Conservation (phyloP, 1,140 invertebrate genomes). For the Monochamus saltuarius region DNA sequence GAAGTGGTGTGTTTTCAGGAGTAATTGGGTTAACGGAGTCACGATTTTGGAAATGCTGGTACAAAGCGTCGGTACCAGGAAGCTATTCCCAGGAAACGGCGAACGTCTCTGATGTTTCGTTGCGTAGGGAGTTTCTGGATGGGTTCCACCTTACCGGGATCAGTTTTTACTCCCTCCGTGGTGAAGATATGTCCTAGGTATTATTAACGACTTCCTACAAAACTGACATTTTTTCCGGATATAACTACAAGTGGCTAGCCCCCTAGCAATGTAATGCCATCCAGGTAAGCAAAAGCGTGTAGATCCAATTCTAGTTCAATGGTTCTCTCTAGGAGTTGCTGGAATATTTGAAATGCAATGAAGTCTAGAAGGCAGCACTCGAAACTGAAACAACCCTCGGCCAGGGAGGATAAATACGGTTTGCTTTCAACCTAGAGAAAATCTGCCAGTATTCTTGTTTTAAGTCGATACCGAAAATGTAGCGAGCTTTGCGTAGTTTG, state of each 20-base stretch:
- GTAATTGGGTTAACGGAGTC: conserved; percentile 36
- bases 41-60: conserved; percentile 7
- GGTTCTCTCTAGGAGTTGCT: too few species aligned
- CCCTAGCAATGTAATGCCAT: too few species aligned
- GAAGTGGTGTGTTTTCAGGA: conserved; percentile 19
- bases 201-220: conserved; percentile 3
- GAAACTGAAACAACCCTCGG: conserved; percentile 50
- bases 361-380: conserved; percentile 53
- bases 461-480: conserved; percentile 42
- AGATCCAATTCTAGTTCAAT: too few species aligned
- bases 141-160: conserved; percentile 16
- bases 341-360: too few species aligned
- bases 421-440: conserved; percentile 31
- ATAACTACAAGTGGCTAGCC: not conserved
- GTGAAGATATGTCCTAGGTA: conserved; percentile 20
- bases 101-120: conserved; percentile 28
- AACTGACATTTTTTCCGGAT: conserved; percentile 11
- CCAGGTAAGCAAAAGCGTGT: too few species aligned
- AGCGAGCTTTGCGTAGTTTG: conserved; percentile 38
- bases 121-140: conserved; percentile 47
- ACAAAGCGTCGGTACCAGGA: conserved; percentile 23
- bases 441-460: conserved; percentile 45
- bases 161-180: not conserved
- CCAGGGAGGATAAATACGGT: conserved; percentile 53
- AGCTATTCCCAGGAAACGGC: conserved; percentile 11